A percentile compares a stretch with the other conserved stretches of the same genome.
These are phyloP conservation scores for Crocidura indochinensis DNA, from an alignment of 2,797 vertebrate species.

Conservation along the genomic window DNA sequence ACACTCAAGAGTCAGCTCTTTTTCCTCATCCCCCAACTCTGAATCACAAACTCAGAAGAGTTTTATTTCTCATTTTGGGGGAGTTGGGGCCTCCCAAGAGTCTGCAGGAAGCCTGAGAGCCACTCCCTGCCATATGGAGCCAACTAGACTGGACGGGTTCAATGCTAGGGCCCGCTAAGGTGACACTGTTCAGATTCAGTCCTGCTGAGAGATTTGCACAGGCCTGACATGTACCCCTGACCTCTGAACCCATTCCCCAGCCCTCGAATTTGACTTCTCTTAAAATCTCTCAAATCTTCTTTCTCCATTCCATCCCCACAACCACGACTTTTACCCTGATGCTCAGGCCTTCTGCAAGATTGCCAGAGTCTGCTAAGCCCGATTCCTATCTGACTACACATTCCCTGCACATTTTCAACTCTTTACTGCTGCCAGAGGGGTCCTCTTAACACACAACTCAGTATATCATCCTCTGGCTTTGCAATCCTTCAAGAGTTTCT, in stretches of 20 bases:
- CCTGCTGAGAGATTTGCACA: no score
- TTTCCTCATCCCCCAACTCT: neutral
- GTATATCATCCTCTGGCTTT: conserved; percentile 64
- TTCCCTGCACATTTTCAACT: conserved; percentile 61
- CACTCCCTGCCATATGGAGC: no score
- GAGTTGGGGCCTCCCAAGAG: no score
- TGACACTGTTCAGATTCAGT: no score
- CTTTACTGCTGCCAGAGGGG: conserved; percentile 7
- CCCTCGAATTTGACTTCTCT: conserved; percentile 49
- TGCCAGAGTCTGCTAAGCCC: conserved; percentile 24
- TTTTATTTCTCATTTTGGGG: no score
- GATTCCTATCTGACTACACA: conserved; percentile 46
- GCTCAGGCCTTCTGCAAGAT: conserved; percentile 28
- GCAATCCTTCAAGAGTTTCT: conserved; percentile 74
- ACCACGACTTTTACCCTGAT: neutral
- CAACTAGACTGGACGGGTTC: no score
- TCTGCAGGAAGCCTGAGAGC: no score
- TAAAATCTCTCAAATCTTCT: conserved; percentile 28
- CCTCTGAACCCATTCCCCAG: no score
- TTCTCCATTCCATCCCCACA: conserved; percentile 4
- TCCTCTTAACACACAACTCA: conserved; percentile 52
- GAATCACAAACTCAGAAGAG: conserved; percentile 9
- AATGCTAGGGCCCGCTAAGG: no score
- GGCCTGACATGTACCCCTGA: no score
- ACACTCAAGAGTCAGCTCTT: neutral